A percentile compares a stretch with the other conserved stretches of the same genome.
phyloP scores from a whole-genome alignment of 2,888 invertebrate species.

The Tipula vernalis region DNA sequence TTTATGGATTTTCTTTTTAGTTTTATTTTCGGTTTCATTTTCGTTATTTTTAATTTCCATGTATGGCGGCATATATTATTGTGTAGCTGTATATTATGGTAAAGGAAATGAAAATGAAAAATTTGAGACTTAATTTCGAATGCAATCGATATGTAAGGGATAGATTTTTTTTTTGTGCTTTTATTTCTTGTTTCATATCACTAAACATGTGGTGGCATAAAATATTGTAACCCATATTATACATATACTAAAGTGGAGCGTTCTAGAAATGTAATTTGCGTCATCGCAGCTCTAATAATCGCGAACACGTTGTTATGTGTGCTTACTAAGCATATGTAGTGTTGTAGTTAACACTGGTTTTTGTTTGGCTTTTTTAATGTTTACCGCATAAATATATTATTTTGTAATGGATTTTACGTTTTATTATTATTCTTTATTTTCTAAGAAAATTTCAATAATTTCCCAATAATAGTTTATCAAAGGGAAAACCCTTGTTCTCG shows the following conservation, averaged over 20 bases:
- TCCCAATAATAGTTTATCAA: no score
- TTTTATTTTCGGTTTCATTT: not conserved
- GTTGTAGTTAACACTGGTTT: no score
- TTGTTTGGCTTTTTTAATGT: no score
- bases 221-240: not conserved
- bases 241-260: not conserved
- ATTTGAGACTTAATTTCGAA: not conserved
- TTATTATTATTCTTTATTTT: no score
- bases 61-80: no score
- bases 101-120: not conserved
- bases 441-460: no score
- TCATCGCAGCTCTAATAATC: not conserved
- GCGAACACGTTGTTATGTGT: not conserved
- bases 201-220: not conserved
- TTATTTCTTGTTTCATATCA: not conserved
- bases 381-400: no score
- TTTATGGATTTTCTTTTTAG: not conserved
- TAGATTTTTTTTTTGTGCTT: not conserved
- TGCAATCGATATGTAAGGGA: not conserved
- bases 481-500: no score
- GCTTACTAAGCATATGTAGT: not conserved
- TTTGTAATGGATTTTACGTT: no score
- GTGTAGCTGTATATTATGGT: no score
- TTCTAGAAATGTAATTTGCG: not conserved
- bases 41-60: not conserved